These are phyloP conservation scores for Otolemur crassicaudatus DNA, from an alignment of 2,797 vertebrate genomes.

Conservation along the genomic window DNA sequence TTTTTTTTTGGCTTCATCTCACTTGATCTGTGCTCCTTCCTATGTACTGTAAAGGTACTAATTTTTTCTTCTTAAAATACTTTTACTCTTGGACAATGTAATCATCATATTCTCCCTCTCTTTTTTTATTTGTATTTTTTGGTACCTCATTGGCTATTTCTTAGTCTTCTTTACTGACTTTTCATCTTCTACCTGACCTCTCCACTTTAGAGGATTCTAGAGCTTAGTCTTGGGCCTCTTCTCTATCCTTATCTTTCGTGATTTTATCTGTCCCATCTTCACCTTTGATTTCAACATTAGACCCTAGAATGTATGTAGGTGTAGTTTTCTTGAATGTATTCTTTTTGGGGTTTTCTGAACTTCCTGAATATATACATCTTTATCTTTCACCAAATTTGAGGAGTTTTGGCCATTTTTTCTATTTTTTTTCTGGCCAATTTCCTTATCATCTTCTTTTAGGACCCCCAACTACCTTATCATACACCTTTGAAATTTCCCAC, in stretches of 20 bases:
- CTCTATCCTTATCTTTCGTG: background rate
- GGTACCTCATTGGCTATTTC: background rate
- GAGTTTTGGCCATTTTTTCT: background rate
- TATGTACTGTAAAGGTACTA: background rate
- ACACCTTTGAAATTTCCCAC: background rate
- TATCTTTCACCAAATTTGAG: background rate
- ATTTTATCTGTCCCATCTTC: background rate
- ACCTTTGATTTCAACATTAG: background rate
- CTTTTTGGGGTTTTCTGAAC: background rate
- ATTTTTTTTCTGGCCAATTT: background rate
- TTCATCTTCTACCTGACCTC: background rate
- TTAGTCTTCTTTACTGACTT: background rate
- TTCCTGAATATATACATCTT: background rate
- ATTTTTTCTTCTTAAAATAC: background rate
- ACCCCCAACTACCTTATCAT: background rate
- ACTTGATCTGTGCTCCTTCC: background rate
- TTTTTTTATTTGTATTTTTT: background rate
- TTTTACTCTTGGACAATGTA: background rate
- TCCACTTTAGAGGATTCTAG: background rate
- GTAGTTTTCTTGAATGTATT: background rate
- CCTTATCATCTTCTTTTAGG: background rate
- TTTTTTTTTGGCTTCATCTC: background rate
- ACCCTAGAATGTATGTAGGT: background rate
- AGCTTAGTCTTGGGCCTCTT: background rate
- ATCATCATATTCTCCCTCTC: background rate